Evolutionary conservation across 2,797 vertebrate species (phyloP), one percentile per base, ranked within the genome.

Genomic region (Catamblyrhynchus diadema): DNA sequence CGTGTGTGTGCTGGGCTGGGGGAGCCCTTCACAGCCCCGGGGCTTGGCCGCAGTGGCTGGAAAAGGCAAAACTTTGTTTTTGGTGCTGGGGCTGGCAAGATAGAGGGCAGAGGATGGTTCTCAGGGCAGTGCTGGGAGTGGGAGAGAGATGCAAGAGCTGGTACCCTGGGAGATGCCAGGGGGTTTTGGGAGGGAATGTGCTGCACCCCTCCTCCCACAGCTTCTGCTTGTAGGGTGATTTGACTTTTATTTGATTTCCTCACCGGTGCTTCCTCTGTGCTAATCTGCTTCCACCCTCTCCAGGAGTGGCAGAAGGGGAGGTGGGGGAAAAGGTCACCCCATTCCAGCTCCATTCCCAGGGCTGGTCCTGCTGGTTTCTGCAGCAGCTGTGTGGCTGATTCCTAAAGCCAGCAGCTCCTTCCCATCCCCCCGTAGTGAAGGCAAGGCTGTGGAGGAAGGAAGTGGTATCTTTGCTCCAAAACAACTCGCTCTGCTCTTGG

Each of bases 161-260:
- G 7, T 42, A 0, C n/a, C 17, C n/a, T 2, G 41, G 51, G 75
- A n/a, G 35, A 21, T 44, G 62, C 39, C 37, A 23, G 65, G 39
- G 41, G 37, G 5, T 9, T 8, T 83, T 27, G 41, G 73, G 64
- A 28, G 65, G 23, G 15, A 16, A 39, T 19, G 62, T 2, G 5
- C 47, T 50, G 48, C 41, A 7, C 23, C 19, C 19, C n/a, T 41
- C 17, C 28, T 54, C n/a, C 22, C 20, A 0, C 0, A 0, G 33
- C 33, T 59, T 35, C 25, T 4, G 2, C 78, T 81, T 0, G 3
- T 13, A 5, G 3, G 1, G n/a, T 8, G 33, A 66, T 83, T 79
- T 83, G 37, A 21, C 30, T 79, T 47, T 33, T 57, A 53, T 83
- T 71, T 75, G 15, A 15, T 57, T 89, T 65, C 71, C 35, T n/a